Percentiles rank a stretch among this genome's conserved stretches.
These are phyloP conservation scores for Actinemys pallida DNA, from an alignment of 2,113 vertebrate genomes.

Conservation along the genomic window DNA sequence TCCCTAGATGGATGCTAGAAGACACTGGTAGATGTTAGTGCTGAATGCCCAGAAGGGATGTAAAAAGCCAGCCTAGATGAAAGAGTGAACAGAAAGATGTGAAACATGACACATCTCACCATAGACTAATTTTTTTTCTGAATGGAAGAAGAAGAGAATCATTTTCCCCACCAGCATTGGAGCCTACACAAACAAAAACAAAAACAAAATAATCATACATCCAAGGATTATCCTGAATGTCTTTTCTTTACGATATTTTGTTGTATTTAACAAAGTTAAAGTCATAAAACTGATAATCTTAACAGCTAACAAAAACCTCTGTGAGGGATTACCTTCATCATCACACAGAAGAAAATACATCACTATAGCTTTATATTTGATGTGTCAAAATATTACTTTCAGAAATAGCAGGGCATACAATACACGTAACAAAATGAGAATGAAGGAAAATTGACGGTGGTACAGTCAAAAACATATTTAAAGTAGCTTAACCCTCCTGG, in stretches of 20 bases:
- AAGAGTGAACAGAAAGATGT: neutral
- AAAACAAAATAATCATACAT: neutral
- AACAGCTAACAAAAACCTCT: neutral
- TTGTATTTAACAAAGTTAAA: neutral
- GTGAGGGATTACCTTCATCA: neutral
- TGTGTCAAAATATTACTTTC: neutral
- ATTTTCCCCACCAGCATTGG: neutral
- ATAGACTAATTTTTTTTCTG: accelerated
- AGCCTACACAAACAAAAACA: neutral
- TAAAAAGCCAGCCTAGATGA: neutral
- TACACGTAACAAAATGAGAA: neutral
- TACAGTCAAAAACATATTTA: neutral
- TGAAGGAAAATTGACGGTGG: neutral
- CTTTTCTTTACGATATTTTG: neutral
- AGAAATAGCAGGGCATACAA: neutral
- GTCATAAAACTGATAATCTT: neutral
- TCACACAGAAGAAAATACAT: neutral
- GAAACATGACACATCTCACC: neutral
- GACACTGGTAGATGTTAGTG: neutral
- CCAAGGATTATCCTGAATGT: neutral
- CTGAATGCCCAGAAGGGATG: neutral
- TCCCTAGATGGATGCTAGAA: neutral
- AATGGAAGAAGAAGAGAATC: neutral
- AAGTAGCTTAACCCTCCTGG: accelerated
- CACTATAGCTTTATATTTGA: neutral